Base-by-base conservation (phyloP, 2,113 vertebrate species). In the Struthidea cinerea region DNA sequence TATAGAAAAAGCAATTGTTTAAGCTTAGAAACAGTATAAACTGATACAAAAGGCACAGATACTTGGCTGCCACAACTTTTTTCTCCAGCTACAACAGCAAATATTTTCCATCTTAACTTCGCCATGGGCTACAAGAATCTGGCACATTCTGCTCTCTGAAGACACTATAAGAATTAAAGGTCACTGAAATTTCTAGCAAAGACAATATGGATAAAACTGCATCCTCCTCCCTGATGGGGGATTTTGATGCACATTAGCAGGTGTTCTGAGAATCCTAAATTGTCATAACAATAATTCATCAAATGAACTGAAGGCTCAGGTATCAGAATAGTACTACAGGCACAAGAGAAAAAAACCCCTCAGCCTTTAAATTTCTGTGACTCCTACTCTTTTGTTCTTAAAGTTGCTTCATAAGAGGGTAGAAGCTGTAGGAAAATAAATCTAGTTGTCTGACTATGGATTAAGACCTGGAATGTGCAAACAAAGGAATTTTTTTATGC, bases 221-320 rank as follows among this genome's bases (percentile, higher is more conserved):
- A 50, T n/a, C 7, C 8, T 88, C 35, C 46, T 77, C 55, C 30
- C 37, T 70, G 55, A 47, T 57, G 28, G 53, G 41, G 26, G 32
- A 60, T 87, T 85, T 92, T 90, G 92, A 94, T 84, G 42, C 59
- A 84, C 22, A 10, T 50, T 57, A 76, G 32, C 92, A 94, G 75
- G 53, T 91, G 88, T 88, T 90, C 59, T 68, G 23, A 69, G 41
- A 95, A 90, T 42, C 37, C 26, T 42, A 53, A 64, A 91, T 83
- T 88, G 74, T 90, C 79, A 53, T 69, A 85, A 61, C 57, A 50
- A 22, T 79, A 94, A 94, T 85, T 95, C 41, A 95, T 76, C 85
- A 79, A 59, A 57, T 76, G 41, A 90, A 68, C n/a, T 82, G 67
- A 76, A 83, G 65, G 22, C 46, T 88, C 5, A 0, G 47, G 16